These are phyloP conservation scores for Pyrocoelia pectoralis DNA, from an alignment of 2,888 invertebrate genomes.

Conservation along the genomic window DNA sequence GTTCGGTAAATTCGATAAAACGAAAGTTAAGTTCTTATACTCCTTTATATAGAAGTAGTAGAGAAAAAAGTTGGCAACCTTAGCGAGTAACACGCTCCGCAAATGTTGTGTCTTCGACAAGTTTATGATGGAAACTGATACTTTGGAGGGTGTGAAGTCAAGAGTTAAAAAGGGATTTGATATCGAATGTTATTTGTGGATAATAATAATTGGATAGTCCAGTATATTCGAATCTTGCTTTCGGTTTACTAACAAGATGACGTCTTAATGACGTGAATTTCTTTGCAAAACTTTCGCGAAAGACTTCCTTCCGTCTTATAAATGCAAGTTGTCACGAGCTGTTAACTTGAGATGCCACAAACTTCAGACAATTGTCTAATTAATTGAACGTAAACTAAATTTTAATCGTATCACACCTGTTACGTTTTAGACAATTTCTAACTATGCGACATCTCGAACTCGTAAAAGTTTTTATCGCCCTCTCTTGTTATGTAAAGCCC, in stretches of 20 bases:
- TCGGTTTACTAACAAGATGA: too few species aligned
- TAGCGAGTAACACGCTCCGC: constrained; percentile 20
- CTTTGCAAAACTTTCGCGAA: neutral
- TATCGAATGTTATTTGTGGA: neutral
- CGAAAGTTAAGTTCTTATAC: constrained; percentile 26
- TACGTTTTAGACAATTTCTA: neutral
- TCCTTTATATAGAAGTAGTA: neutral
- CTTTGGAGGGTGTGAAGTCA: constrained; percentile 10
- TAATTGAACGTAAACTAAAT: constrained; percentile 17
- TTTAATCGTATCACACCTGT: neutral
- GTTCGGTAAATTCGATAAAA: constrained; percentile 32
- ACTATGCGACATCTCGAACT: too few species aligned
- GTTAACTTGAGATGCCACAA: neutral
- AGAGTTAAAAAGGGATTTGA: constrained; percentile 7
- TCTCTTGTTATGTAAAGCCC: too few species aligned
- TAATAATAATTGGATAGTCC: too few species aligned
- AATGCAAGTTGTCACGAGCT: neutral
- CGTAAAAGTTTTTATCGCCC: too few species aligned
- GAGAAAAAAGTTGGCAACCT: constrained; percentile 14
- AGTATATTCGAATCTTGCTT: too few species aligned
- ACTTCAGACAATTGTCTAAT: constrained; percentile 8
- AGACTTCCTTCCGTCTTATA: neutral
- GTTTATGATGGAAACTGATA: constrained; percentile 14
- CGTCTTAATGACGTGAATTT: too few species aligned
- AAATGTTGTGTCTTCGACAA: constrained; percentile 28